These are phyloP conservation scores for Carpatolechia fugitivella DNA, from an alignment of 2,888 invertebrate species.

Conservation along the genomic window DNA sequence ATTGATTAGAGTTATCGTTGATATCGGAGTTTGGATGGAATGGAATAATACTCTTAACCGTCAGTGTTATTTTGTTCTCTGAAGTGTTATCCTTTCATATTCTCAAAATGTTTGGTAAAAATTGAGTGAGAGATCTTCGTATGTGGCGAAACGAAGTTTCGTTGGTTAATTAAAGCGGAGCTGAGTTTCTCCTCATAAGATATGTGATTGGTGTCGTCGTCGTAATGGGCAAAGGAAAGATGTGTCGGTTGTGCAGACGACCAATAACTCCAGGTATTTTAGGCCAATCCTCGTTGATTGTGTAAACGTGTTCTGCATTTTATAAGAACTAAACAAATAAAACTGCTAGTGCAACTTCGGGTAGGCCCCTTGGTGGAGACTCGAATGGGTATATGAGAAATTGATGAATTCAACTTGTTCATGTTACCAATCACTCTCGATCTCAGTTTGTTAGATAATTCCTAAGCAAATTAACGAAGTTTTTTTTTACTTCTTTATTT, in stretches of 20 bases:
- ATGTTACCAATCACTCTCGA: no score
- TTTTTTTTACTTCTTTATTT: no score
- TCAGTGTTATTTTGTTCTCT: slow-evolving; percentile 1
- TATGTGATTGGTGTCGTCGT: slow-evolving; percentile 29
- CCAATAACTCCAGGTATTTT: slow-evolving; percentile 23
- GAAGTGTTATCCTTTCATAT: neutral
- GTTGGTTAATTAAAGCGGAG: slow-evolving; percentile 18
- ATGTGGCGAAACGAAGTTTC: neutral
- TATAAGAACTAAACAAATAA: no score
- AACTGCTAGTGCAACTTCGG: no score
- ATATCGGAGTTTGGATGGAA: slow-evolving; percentile 7
- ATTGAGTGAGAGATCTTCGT: neutral
- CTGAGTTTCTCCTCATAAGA: slow-evolving; percentile 39
- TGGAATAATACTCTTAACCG: slow-evolving; percentile 3
- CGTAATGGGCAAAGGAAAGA: slow-evolving; percentile 33
- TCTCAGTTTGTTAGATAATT: no score
- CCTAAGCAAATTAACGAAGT: no score
- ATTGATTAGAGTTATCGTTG: slow-evolving; percentile 5
- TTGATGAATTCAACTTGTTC: no score
- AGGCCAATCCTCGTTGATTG: slow-evolving; percentile 9
- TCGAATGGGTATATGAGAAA: no score
- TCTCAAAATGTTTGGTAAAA: neutral
- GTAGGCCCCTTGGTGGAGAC: no score
- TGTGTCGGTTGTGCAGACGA: slow-evolving; percentile 11
- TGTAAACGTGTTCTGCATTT: no score